A percentile compares a stretch with the other conserved stretches of the same genome.
Conservation (phyloP, 2,888 invertebrate species). For the Caenorhabditis auriculariae region DNA sequence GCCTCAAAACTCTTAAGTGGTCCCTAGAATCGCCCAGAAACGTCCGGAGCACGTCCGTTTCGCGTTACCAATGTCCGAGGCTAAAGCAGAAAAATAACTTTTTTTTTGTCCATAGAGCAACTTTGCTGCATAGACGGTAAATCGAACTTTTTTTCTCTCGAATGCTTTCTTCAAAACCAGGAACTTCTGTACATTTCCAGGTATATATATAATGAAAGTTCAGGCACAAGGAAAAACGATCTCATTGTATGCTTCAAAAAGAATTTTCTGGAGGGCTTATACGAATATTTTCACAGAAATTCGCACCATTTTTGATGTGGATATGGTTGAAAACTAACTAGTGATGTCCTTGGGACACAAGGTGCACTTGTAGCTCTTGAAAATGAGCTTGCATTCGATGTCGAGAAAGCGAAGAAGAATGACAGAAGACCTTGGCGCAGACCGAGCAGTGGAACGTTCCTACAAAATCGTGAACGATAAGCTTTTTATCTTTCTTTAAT, state of each 20-base stretch:
- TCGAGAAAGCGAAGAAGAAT: constrained; percentile 53
- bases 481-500: neutral
- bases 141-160: neutral
- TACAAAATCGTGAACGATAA: constrained; percentile 19
- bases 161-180: too few species aligned
- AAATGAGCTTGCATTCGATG: constrained; percentile 61
- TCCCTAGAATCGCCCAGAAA: too few species aligned
- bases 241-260: neutral
- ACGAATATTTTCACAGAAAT: neutral
- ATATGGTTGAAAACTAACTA: constrained; percentile 36
- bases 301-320: too few species aligned
- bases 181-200: too few species aligned
- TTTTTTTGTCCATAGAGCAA: neutral
- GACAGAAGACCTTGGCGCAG: constrained; percentile 57
- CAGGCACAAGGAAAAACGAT: constrained; percentile 1
- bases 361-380: constrained; percentile 57
- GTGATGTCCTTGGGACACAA: constrained; percentile 55
- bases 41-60: too few species aligned
- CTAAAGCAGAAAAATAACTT: neutral
- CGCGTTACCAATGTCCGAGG: too few species aligned
- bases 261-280: neutral
- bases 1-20: too few species aligned
- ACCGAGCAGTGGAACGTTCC: constrained; percentile 54
- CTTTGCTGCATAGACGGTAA: too few species aligned
- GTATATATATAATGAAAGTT: too few species aligned